phyloP scores from a whole-genome alignment of 2,113 vertebrate genomes.

The Felis catus region DNA sequence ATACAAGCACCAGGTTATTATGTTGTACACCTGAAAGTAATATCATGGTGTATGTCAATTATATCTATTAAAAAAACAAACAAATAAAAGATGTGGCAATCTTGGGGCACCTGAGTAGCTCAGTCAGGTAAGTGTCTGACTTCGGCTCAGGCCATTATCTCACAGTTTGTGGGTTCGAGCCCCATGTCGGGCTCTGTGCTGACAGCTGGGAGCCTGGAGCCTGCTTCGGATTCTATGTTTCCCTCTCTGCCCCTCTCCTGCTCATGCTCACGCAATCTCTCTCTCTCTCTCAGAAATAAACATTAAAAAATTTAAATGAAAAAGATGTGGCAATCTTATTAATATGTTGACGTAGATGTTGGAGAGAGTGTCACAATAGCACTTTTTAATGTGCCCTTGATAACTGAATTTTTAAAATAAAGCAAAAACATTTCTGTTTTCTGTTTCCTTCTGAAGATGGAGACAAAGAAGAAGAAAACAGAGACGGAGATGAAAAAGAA shows the following conservation, averaged over 20 bases:
- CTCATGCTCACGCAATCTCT: no score
- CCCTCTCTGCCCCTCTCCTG: no score
- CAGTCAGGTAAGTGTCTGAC: no score
- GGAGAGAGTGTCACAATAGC: background rate
- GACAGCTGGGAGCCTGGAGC: no score
- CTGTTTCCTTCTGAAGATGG: background rate
- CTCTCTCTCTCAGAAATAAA: no score
- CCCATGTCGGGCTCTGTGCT: no score
- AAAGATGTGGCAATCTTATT: background rate
- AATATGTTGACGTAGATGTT: background rate
- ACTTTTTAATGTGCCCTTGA: background rate
- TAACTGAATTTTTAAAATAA: background rate
- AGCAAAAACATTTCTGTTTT: background rate
- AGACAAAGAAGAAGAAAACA: background rate
- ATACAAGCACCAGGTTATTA: background rate
- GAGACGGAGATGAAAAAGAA: background rate
- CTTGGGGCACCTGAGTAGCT: background rate
- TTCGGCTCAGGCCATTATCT: no score
- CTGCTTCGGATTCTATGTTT: no score
- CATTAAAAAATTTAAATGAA: no score
- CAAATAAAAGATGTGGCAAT: background rate
- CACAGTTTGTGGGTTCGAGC: no score
- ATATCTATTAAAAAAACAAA: background rate
- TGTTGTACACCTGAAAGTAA: background rate
- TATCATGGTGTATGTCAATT: background rate